Conservation (phyloP, 2,113 vertebrate genomes). For the Podarcis cretensis region DNA sequence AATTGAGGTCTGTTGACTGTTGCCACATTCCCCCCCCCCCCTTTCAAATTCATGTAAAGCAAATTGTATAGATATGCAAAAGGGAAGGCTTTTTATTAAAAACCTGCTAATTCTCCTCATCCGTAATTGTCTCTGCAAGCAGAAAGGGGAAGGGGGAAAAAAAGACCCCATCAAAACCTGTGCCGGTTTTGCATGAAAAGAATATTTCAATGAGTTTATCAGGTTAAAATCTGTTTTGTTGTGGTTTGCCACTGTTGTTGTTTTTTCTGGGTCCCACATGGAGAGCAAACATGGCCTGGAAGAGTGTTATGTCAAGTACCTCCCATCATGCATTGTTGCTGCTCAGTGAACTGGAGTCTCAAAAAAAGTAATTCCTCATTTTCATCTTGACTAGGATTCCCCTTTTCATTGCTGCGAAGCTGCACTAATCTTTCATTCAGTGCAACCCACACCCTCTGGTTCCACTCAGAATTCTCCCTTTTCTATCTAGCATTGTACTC, state of each 20-base stretch:
- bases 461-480: conserved; percentile 79
- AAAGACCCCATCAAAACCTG: not conserved
- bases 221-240: conserved; percentile 85
- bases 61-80: conserved; percentile 8
- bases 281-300: conserved; percentile 92
- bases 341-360: conserved; percentile 92
- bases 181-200: conserved; percentile 42
- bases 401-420: conserved; percentile 85
- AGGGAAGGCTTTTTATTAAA: conserved; percentile 30
- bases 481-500: conserved; percentile 81
- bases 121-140: conserved; percentile 10
- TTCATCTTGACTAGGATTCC: conserved; percentile 88
- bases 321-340: conserved; percentile 94
- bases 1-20: not conserved
- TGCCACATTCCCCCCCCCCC: not conserved
- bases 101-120: conserved; percentile 36
- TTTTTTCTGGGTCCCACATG: conserved; percentile 80
- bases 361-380: conserved; percentile 94
- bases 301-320: conserved; percentile 97
- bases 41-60: not conserved
- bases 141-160: conserved; percentile 21
- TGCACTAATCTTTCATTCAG: conserved; percentile 88
- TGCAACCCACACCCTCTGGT: conserved; percentile 77
- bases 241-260: conserved; percentile 77
- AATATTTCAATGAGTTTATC: conserved; percentile 75